A percentile compares a stretch with the other conserved stretches of the same genome.
phyloP scores from a whole-genome alignment of 2,888 invertebrate genomes.

The Nymphalis polychloros region DNA sequence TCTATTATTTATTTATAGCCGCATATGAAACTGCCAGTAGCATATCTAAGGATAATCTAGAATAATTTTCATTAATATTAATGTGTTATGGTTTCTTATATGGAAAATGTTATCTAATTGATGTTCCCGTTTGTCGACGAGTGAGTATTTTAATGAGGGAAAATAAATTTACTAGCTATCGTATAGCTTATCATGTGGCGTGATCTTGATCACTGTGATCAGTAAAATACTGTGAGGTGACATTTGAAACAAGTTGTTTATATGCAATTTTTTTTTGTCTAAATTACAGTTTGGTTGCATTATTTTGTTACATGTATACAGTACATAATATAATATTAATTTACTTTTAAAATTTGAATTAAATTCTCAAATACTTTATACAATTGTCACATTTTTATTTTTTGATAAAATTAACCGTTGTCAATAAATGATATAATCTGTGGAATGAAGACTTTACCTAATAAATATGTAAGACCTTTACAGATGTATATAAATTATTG shows the following conservation, averaged over 20 bases:
- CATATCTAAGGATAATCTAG: constrained; percentile 8
- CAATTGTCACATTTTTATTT: no score
- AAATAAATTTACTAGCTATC: constrained; percentile 10
- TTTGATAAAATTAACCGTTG: background rate
- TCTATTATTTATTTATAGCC: no score
- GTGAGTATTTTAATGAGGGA: constrained; percentile 24
- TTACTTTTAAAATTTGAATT: no score
- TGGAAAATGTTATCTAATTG: constrained; percentile 30
- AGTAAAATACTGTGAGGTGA: constrained; percentile 10
- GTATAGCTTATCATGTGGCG: constrained; percentile 15
- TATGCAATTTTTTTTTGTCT: background rate
- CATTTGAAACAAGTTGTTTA: constrained; percentile 2
- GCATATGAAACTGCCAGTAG: background rate
- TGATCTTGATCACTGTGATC: constrained; percentile 8
- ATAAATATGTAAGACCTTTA: background rate
- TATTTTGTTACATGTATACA: background rate
- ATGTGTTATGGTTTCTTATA: constrained; percentile 19
- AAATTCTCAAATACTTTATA: no score
- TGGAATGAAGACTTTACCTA: background rate
- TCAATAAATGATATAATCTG: background rate
- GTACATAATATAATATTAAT: no score
- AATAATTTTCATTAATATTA: constrained; percentile 24
- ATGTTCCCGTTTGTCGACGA: constrained; percentile 17
- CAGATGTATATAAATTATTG: background rate
- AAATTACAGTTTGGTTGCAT: background rate